A percentile compares a stretch with the other conserved stretches of the same genome.
These are phyloP conservation scores for Cantharis rufa DNA, from an alignment of 2,888 invertebrate species.

Conservation along the genomic window DNA sequence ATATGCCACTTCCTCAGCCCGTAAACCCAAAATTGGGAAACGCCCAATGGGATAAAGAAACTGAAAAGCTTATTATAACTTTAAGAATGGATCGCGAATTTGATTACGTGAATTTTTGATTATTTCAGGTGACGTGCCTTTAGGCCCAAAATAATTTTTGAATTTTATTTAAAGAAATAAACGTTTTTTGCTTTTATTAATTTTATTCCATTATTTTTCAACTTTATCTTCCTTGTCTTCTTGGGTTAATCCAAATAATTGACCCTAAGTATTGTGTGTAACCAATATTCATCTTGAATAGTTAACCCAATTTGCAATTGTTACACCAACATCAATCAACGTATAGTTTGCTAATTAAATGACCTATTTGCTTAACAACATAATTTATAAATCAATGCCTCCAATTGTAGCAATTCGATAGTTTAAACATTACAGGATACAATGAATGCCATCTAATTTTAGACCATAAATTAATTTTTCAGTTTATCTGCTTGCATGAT, in stretches of 20 bases:
- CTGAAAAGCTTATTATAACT: conserved; percentile 70
- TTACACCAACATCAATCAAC: background rate
- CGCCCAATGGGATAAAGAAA: conserved; percentile 76
- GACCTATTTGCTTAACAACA: background rate
- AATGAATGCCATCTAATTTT: conserved; percentile 18
- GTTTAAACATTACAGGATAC: conserved; percentile 16
- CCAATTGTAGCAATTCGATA: conserved; percentile 13
- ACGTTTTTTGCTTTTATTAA: background rate
- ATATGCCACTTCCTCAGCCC: conserved; percentile 77
- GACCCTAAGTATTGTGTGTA: no score
- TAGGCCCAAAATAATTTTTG: background rate
- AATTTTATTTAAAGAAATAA: background rate
- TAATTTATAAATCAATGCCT: background rate
- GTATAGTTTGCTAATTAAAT: background rate
- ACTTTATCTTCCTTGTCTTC: no score
- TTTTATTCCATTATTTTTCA: background rate
- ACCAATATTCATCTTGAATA: background rate
- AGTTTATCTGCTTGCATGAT: background rate
- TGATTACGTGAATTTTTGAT: conserved; percentile 85
- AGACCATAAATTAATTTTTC: conserved; percentile 13
- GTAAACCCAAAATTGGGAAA: conserved; percentile 81
- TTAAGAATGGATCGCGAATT: conserved; percentile 78
- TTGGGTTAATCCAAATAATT: no score
- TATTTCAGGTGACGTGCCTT: no score
- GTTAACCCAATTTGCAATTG: background rate